phyloP scores from a whole-genome alignment of 2,888 invertebrate genomes.

The Agrochola lychnidis region DNA sequence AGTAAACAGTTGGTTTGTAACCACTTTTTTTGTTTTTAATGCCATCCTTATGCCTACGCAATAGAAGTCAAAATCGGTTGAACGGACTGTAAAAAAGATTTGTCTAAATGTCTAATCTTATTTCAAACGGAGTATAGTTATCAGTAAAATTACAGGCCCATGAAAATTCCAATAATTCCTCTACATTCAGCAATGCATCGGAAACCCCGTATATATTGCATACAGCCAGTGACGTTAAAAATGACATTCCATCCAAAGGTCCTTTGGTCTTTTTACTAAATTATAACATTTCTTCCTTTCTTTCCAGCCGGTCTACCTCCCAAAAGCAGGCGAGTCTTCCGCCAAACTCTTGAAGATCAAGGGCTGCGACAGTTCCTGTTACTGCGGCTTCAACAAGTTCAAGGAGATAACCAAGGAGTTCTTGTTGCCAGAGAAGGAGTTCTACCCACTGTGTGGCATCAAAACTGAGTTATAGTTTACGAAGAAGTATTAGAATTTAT shows the following conservation, averaged over 20 bases:
- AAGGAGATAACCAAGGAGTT: slow-evolving; percentile 74
- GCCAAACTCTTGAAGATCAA: slow-evolving; percentile 73
- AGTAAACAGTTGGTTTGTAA: no score
- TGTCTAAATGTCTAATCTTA: no score
- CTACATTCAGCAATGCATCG: neutral
- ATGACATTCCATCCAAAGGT: no score
- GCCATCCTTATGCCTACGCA: no score
- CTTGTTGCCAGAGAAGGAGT: slow-evolving; percentile 78
- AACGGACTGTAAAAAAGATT: no score
- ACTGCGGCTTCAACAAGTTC: slow-evolving; percentile 79
- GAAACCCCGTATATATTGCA: no score
- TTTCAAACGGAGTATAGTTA: no score
- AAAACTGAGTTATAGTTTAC: slow-evolving; percentile 71
- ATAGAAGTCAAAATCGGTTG: no score
- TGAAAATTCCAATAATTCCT: neutral
- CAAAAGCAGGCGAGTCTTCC: slow-evolving; percentile 79
- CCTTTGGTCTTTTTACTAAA: neutral
- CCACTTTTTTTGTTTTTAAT: no score
- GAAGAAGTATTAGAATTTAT: slow-evolving; percentile 48
- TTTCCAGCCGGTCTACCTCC: slow-evolving; percentile 84
- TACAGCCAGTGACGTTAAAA: neutral
- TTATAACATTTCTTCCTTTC: neutral
- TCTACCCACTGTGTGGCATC: slow-evolving; percentile 78
- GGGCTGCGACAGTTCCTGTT: slow-evolving; percentile 73
- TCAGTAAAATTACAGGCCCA: no score